Percentiles rank a stretch among this genome's conserved stretches.
phyloP scores from a whole-genome alignment of 2,797 vertebrate species.

The Spinibarbus caldwelli region DNA sequence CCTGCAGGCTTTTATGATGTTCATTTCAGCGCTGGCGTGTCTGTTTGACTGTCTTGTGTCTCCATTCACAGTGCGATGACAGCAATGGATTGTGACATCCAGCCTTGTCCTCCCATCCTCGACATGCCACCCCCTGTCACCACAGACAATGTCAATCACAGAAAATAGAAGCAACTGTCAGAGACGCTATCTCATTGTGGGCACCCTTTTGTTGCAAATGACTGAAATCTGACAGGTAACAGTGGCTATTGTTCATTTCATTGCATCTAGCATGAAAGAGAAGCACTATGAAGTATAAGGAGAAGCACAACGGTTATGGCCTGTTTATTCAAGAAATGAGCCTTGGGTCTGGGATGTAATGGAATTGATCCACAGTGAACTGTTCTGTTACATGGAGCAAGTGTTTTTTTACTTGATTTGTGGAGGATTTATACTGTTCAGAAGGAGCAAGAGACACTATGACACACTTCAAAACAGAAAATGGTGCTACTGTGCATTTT shows the following conservation, averaged over 20 bases:
- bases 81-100: constrained; percentile 62
- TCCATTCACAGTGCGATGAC: constrained; percentile 52
- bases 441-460: constrained; percentile 8
- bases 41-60: constrained; percentile 42
- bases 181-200: constrained; percentile 49
- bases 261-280: constrained; percentile 37
- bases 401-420: constrained; percentile 33
- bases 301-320: constrained; percentile 14
- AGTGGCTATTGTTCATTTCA: constrained; percentile 41
- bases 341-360: too few species aligned
- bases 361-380: constrained; percentile 34
- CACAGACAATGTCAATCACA: constrained; percentile 60
- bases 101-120: constrained; percentile 50
- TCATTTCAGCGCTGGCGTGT: constrained; percentile 44
- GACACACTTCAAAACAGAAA: constrained; percentile 1
- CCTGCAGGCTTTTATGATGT: constrained; percentile 46
- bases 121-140: constrained; percentile 54
- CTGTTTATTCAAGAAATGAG: too few species aligned
- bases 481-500: constrained; percentile 8
- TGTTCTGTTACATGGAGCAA: constrained; percentile 33
- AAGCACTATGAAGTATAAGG: constrained; percentile 14
- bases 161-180: constrained; percentile 51
- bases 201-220: constrained; percentile 52
- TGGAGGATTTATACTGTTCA: constrained; percentile 31
- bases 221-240: constrained; percentile 57